phyloP scores from a whole-genome alignment of 1,140 invertebrate genomes.

The Diabrotica undecimpunctata region DNA sequence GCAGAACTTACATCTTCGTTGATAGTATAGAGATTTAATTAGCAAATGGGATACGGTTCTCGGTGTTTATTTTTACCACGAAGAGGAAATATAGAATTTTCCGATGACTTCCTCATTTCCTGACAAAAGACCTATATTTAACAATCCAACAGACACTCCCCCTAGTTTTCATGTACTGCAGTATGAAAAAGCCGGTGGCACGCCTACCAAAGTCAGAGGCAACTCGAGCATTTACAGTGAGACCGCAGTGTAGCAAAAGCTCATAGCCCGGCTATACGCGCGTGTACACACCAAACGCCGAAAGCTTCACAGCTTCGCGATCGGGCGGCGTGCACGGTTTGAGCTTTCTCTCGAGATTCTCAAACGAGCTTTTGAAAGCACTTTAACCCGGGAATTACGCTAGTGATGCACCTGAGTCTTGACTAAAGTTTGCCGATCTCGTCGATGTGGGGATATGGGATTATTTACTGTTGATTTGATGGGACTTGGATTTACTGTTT shows the following conservation, averaged over 20 bases:
- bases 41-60: no score
- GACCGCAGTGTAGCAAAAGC: slow-evolving; percentile 24
- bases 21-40: no score
- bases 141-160: slow-evolving; percentile 11
- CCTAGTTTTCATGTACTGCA: slow-evolving; percentile 26
- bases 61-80: no score
- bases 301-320: slow-evolving; percentile 8
- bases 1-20: no score
- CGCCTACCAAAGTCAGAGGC: slow-evolving; percentile 25
- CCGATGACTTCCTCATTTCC: neutral
- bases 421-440: neutral
- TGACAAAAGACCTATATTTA: neutral
- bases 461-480: neutral
- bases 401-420: slow-evolving; percentile 20
- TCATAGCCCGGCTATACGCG: neutral
- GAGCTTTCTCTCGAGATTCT: slow-evolving; percentile 11
- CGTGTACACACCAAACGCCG: neutral
- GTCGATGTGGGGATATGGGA: neutral
- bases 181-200: slow-evolving; percentile 20
- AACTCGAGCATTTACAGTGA: slow-evolving; percentile 23
- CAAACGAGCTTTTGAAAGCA: neutral
- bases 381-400: slow-evolving; percentile 24
- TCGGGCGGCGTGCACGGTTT: slow-evolving; percentile 21
- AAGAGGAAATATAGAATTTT: neutral
- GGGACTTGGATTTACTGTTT: neutral